These are phyloP conservation scores for Galbula dea DNA, from an alignment of 2,113 vertebrate genomes.

Conservation along the genomic window DNA sequence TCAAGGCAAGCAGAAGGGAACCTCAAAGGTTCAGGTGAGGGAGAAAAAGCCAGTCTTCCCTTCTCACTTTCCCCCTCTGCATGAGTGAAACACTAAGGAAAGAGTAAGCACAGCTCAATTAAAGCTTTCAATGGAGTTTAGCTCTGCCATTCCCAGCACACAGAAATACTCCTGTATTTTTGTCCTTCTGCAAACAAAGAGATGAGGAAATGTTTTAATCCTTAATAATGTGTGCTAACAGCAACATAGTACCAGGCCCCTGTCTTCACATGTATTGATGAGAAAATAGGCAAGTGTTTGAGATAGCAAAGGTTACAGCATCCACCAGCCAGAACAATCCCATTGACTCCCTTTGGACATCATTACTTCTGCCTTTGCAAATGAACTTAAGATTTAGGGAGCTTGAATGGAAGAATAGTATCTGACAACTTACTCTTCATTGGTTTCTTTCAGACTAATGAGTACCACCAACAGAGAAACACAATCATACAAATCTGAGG, in stretches of 20 bases:
- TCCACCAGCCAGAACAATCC: not conserved
- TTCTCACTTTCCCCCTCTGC: not conserved
- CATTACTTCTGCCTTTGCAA: not conserved
- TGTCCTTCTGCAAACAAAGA: not conserved
- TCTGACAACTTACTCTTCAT: conserved; percentile 29
- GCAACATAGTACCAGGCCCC: not conserved
- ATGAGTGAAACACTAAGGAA: not conserved
- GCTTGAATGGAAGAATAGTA: conserved; percentile 36
- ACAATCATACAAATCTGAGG: not conserved
- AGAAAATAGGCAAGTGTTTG: not conserved
- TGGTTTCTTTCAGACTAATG: conserved; percentile 5
- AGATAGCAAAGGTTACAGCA: not conserved
- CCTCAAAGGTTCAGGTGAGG: not conserved
- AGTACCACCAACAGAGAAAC: not conserved
- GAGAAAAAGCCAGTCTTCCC: not conserved
- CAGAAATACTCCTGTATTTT: not conserved
- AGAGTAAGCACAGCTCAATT: not conserved
- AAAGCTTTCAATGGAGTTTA: not conserved
- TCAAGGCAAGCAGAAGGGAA: not conserved
- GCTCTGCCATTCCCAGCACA: not conserved
- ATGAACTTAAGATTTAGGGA: conserved; percentile 22
- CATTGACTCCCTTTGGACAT: not conserved
- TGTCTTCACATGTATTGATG: not conserved
- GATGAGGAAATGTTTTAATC: not conserved
- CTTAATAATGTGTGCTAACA: not conserved